A percentile compares a stretch with the other conserved stretches of the same genome.
phyloP scores from a whole-genome alignment of 2,888 invertebrate species.

The Augochlorella aurata region DNA sequence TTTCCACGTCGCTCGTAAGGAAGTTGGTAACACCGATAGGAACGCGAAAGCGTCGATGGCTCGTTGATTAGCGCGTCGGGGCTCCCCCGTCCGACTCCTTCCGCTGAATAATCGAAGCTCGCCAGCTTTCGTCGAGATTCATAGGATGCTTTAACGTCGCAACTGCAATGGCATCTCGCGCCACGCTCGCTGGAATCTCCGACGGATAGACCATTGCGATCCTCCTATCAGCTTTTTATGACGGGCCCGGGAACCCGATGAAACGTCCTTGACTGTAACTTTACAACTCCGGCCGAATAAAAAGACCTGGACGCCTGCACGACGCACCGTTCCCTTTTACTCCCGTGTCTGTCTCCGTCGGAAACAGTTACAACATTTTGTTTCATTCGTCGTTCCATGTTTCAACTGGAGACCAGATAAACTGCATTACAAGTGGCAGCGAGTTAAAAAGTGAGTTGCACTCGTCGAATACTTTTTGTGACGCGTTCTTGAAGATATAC shows the following conservation, averaged over 20 bases:
- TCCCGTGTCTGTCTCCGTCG: neutral
- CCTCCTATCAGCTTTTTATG: slow-evolving; percentile 20
- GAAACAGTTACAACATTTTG: neutral
- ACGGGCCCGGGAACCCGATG: neutral
- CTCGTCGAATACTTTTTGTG: no score
- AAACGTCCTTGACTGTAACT: neutral
- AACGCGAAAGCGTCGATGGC: slow-evolving; percentile 34
- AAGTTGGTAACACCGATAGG: slow-evolving; percentile 44
- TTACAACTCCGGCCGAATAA: neutral
- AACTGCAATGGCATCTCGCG: slow-evolving; percentile 3
- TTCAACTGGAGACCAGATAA: no score
- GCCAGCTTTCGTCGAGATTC: slow-evolving; percentile 12
- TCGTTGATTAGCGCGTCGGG: slow-evolving; percentile 43
- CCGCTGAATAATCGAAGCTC: slow-evolving; percentile 18
- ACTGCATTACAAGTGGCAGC: no score
- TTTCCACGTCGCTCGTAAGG: slow-evolving; percentile 55
- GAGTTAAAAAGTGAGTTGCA: no score
- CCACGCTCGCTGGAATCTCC: slow-evolving; percentile 6
- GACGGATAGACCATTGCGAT: neutral
- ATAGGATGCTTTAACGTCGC: slow-evolving; percentile 16
- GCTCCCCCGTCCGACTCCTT: slow-evolving; percentile 24
- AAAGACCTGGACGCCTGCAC: neutral
- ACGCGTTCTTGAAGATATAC: no score
- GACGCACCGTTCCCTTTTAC: neutral
- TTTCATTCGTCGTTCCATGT: neutral